A percentile compares a stretch with the other conserved stretches of the same genome.
phyloP scores from a whole-genome alignment of 2,888 invertebrate species.

The Lycia hirtaria region DNA sequence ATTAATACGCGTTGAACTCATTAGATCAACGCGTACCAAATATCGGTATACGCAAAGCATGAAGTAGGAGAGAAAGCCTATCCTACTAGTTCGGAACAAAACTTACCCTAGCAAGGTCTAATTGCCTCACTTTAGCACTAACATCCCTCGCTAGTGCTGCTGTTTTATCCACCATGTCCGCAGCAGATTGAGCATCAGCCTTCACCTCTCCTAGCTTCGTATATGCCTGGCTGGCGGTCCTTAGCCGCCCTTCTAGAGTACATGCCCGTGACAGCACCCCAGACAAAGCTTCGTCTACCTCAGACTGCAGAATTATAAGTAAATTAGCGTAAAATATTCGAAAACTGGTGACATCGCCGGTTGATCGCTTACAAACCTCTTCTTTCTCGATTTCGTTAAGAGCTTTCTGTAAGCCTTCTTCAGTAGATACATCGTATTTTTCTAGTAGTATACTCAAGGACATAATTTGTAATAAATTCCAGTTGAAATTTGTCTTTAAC shows the following conservation, averaged over 20 bases:
- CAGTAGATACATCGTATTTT: conserved; percentile 81
- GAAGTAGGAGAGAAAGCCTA: too few species aligned
- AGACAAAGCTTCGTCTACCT: conserved; percentile 89
- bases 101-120: conserved; percentile 95
- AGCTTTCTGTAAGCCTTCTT: conserved; percentile 85
- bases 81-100: too few species aligned
- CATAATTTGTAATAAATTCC: conserved; percentile 46
- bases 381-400: conserved; percentile 84
- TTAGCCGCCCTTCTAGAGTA: conserved; percentile 92
- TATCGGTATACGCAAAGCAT: too few species aligned
- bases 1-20: too few species aligned
- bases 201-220: conserved; percentile 92
- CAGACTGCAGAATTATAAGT: conserved; percentile 77
- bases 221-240: conserved; percentile 91
- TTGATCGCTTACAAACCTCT: conserved; percentile 69
- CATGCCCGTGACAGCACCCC: conserved; percentile 90
- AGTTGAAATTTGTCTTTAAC: conserved; percentile 6
- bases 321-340: background rate
- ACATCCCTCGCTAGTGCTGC: conserved; percentile 96
- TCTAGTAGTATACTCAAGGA: conserved; percentile 71
- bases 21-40: too few species aligned
- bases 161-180: conserved; percentile 94
- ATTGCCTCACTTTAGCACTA: conserved; percentile 96
- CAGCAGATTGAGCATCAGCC: conserved; percentile 92
- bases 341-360: conserved; percentile 38